A percentile compares a stretch with the other conserved stretches of the same genome.
These are phyloP conservation scores for Anhinga rufa DNA, from an alignment of 2,113 vertebrate species.

Conservation along the genomic window DNA sequence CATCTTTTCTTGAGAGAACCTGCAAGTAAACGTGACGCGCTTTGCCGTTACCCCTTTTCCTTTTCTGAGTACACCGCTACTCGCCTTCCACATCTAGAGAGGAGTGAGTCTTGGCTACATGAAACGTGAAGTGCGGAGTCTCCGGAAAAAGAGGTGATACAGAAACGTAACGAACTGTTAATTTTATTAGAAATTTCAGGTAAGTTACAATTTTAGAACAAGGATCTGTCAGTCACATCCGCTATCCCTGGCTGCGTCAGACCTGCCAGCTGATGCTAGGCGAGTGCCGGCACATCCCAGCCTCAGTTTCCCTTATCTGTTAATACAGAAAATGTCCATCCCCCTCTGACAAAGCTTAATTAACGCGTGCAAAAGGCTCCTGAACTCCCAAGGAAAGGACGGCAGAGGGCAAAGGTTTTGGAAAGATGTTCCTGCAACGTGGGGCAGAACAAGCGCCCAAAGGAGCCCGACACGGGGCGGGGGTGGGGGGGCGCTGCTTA, in stretches of 20 bases:
- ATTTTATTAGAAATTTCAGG: slow-evolving; percentile 32
- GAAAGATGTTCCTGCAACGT: neutral
- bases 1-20: neutral
- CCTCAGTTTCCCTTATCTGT: neutral
- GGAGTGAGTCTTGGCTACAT: neutral
- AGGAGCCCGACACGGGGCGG: neutral
- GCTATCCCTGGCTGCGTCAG: neutral
- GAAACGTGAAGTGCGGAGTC: neutral
- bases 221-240: neutral
- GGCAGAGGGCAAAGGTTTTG: neutral
- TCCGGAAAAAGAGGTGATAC: slow-evolving; percentile 35
- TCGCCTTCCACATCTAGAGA: neutral
- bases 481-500: too few relatives aligned
- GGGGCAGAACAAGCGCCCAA: neutral
- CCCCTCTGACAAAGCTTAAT: neutral
- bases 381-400: neutral
- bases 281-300: neutral
- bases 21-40: rapidly evolving
- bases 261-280: neutral
- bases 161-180: neutral
- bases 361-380: neutral
- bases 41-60: neutral
- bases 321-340: neutral
- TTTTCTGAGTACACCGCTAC: neutral
- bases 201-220: neutral